phyloP scores from a whole-genome alignment of 2,888 invertebrate species.

The Axea sp. region DNA sequence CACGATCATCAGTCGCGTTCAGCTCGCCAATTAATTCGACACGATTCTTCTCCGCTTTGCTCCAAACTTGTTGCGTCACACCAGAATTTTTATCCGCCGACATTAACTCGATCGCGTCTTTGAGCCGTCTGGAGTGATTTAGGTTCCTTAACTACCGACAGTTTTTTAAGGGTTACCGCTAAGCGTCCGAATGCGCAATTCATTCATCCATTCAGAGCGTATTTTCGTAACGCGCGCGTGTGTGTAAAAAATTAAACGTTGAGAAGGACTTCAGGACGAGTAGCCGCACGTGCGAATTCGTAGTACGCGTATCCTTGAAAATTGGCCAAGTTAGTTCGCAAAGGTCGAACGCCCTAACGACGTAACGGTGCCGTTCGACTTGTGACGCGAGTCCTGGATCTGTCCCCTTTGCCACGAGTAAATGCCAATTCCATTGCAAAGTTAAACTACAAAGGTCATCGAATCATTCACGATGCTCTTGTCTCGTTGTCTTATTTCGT shows the following conservation, averaged over 20 bases:
- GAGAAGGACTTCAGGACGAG: constrained; percentile 45
- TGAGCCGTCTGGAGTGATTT: constrained; percentile 26
- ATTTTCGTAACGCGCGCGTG: constrained; percentile 37
- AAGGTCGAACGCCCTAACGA: constrained; percentile 63
- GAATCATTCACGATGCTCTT: too few relatives aligned
- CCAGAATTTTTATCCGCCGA: constrained; percentile 10
- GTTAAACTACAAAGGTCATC: not conserved
- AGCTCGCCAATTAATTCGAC: constrained; percentile 21
- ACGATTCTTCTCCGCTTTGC: constrained; percentile 3
- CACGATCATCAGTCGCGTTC: not conserved
- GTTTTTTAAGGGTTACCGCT: constrained; percentile 39
- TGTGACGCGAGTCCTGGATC: constrained; percentile 16
- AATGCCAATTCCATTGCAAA: not conserved
- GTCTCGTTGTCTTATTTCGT: too few relatives aligned
- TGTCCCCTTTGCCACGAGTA: constrained; percentile 1
- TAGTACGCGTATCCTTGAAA: constrained; percentile 50
- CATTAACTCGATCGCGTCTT: constrained; percentile 19
- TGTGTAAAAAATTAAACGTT: constrained; percentile 38
- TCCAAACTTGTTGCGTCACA: constrained; percentile 15
- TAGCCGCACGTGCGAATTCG: constrained; percentile 33
- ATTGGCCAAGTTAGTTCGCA: constrained; percentile 46
- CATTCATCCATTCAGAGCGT: constrained; percentile 43
- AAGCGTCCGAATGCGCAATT: constrained; percentile 31
- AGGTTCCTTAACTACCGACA: constrained; percentile 27
- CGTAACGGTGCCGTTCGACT: constrained; percentile 67